Evolutionary conservation across 2,113 vertebrate species (phyloP).

Genomic region (Oplegnathus fasciatus): DNA sequence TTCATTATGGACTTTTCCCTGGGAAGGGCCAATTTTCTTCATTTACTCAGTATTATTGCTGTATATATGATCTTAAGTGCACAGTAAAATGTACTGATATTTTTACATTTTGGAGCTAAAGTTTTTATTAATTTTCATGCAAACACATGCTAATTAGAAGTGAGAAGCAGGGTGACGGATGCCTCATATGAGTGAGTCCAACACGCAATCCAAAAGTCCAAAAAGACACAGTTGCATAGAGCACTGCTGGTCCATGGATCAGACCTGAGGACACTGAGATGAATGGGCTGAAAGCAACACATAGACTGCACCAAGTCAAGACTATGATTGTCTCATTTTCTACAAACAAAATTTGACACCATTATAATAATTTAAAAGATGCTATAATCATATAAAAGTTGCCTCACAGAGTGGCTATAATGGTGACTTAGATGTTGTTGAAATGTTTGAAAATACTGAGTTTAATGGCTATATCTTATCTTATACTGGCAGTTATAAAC

Average conservation of each 20-base stretch:
- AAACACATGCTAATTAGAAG: background rate
- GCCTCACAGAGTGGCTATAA: background rate
- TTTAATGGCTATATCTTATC: background rate
- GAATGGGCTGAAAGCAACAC: background rate
- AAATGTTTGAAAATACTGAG: background rate
- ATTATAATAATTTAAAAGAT: background rate
- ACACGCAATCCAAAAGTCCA: no score
- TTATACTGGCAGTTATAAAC: background rate
- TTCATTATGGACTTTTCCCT: no score
- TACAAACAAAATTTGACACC: background rate
- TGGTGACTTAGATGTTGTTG: background rate
- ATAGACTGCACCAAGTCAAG: background rate
- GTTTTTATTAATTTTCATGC: background rate
- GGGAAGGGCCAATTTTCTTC: no score
- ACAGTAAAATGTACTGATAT: no score
- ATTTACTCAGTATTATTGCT: no score
- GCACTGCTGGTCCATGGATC: no score
- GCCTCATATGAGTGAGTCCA: background rate
- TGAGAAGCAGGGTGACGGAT: background rate
- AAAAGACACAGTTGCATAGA: no score
- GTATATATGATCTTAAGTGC: no score
- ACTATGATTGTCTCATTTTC: background rate
- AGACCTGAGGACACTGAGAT: background rate
- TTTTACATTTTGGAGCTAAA: no score
- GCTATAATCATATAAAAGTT: background rate